These are phyloP conservation scores for Maylandia zebra DNA, from an alignment of 2,113 vertebrate genomes.

Conservation along the genomic window DNA sequence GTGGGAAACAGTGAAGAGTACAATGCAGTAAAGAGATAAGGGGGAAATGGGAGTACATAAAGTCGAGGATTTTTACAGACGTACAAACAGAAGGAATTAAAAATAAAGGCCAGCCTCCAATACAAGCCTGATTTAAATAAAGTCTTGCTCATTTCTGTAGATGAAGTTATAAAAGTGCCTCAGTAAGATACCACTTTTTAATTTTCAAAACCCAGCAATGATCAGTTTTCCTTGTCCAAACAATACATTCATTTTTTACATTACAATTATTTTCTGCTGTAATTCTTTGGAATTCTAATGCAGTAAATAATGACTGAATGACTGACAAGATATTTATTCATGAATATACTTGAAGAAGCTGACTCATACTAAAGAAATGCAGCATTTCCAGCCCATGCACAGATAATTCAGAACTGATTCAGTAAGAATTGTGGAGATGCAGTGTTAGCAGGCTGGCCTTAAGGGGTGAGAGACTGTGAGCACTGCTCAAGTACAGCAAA, in stretches of 20 bases:
- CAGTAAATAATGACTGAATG: neutral
- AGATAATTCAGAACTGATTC: neutral
- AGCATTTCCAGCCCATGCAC: neutral
- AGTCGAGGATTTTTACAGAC: neutral
- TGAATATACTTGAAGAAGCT: neutral
- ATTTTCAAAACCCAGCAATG: neutral
- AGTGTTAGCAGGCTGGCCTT: neutral
- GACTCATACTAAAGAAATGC: neutral
- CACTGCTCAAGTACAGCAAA: neutral
- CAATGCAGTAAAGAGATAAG: neutral
- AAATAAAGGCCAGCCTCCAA: neutral
- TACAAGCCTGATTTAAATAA: neutral
- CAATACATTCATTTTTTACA: neutral
- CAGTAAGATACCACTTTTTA: neutral
- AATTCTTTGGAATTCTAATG: neutral
- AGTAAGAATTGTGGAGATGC: neutral
- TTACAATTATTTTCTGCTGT: neutral
- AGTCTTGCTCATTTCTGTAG: neutral
- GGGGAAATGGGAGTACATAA: neutral
- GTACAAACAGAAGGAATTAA: neutral
- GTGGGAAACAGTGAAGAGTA: neutral
- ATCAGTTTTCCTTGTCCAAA: neutral
- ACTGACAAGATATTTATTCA: neutral
- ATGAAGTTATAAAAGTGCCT: neutral
- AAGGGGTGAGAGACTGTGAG: neutral